Evolutionary conservation across 2,797 vertebrate species (phyloP).

Genomic region (Yasuhikotakia modesta): DNA sequence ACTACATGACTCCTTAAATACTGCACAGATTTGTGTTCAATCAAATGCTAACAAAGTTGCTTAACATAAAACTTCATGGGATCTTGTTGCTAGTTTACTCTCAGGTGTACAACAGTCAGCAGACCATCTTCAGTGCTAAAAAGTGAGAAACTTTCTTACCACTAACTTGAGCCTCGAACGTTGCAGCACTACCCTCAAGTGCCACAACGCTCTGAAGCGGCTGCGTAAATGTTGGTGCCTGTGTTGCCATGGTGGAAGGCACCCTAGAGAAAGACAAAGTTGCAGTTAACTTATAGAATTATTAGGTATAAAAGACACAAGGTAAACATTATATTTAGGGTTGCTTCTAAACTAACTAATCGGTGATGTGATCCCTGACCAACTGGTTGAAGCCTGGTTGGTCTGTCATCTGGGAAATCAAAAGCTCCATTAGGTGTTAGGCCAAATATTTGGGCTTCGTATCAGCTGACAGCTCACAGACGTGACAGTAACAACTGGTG

Average conservation of each 20-base stretch:
- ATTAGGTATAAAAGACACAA: slow-evolving; percentile 4
- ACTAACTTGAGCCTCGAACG: slow-evolving; percentile 96
- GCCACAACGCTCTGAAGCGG: slow-evolving; percentile 96
- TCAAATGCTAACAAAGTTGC: too few species aligned
- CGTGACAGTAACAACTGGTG: slow-evolving; percentile 74
- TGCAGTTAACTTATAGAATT: not conserved
- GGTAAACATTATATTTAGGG: slow-evolving; percentile 52
- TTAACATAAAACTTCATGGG: not conserved
- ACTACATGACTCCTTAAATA: not conserved
- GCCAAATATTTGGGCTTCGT: slow-evolving; percentile 46
- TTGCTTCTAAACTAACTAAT: slow-evolving; percentile 34
- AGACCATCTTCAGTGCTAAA: not conserved
- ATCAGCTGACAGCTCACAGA: slow-evolving; percentile 67
- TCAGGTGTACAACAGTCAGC: not conserved
- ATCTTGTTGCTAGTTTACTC: not conserved
- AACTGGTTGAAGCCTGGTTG: slow-evolving; percentile 46
- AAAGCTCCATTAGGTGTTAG: slow-evolving; percentile 51
- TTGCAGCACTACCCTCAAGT: slow-evolving; percentile 99
- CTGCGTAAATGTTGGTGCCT: slow-evolving; percentile 95
- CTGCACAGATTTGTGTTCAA: not conserved
- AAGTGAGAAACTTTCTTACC: slow-evolving; percentile 80
- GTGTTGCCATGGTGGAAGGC: slow-evolving; percentile 89
- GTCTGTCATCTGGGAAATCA: slow-evolving; percentile 57
- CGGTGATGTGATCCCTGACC: slow-evolving; percentile 44
- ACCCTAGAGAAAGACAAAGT: slow-evolving; percentile 78